Evolutionary conservation across 2,888 invertebrate species (phyloP), one percentile per base, ranked within the genome.

Genomic region (Blastobasis lacticolella): DNA sequence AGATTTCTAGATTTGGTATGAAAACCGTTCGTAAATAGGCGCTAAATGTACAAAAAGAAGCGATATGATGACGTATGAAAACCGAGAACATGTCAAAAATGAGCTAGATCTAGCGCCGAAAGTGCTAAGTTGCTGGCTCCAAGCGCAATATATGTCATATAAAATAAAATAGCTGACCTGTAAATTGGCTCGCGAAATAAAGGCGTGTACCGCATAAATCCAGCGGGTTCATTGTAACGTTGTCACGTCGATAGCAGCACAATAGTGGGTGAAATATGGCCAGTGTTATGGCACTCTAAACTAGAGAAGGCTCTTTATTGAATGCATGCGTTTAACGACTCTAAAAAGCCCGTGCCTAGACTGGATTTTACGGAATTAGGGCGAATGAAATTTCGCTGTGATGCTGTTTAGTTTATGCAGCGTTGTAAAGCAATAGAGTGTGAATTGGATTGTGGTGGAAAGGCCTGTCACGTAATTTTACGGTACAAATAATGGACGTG

Each of bases 251-350:
- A 75, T 75, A 77, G 60, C 67, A 56, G 62, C 51, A 75, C 75
- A 75, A 74, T 70, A 56, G 62, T 53, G 59, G 48, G 56, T 75
- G 73, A 79, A 74, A 78, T 79, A 81, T 71, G 63, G 66, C 58
- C 58, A 51, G 54, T 57, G 58, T 54, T 51, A 53, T 53, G 51
- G 60, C 54, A 54, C 62, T 64, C 66, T 63, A 63, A 65, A 67
- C 62, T 68, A 63, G 62, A 58, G 57, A 58, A 59, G 61, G 60
- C 62, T 65, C 61, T 68, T 66, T 67, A 70, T 71, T 69, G 67
- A 70, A 76, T 71, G 73, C 66, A 50, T 50, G 38, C 38, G 38
- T 38, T 38, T 10, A 43, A 10, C 36, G 48, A 23, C 44, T 49
- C 47, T 23, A 23, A 23, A 49, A 40, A 38, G 37, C 41, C 4